Conservation (phyloP, 2,888 invertebrate genomes). For the Salticus scenicus region DNA sequence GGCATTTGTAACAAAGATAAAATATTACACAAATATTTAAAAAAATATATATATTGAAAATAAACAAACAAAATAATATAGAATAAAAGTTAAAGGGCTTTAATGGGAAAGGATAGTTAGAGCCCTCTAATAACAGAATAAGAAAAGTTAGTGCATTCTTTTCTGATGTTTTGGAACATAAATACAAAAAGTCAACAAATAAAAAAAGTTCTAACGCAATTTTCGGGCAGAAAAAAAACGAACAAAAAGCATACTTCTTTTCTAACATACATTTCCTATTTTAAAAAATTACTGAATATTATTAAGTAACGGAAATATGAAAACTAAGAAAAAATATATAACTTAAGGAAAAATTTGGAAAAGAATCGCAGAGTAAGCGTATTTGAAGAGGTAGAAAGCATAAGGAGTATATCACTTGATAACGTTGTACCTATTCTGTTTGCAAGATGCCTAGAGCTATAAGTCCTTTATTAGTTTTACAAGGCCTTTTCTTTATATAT, state of each 20-base stretch:
- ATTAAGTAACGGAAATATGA: neutral
- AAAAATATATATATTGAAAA: no score
- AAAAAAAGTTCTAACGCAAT: no score
- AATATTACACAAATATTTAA: no score
- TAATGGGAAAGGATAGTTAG: no score
- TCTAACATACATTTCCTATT: neutral
- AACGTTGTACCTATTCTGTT: constrained; percentile 42
- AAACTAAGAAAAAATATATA: constrained; percentile 11
- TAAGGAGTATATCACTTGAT: constrained; percentile 30
- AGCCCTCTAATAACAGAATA: no score
- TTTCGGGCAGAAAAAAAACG: no score
- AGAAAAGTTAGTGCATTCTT: no score
- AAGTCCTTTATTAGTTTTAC: constrained; percentile 55
- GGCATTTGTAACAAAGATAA: no score
- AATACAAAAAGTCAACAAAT: no score
- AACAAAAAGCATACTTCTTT: neutral
- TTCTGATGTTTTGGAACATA: no score
- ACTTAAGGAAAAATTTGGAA: neutral
- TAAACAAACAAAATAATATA: no score
- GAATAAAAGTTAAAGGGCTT: no score
- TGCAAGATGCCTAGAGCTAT: constrained; percentile 34
- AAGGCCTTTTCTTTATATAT: constrained; percentile 12
- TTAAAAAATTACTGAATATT: neutral
- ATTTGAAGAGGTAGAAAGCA: constrained; percentile 35
- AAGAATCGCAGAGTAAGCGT: constrained; percentile 36